phyloP scores from a whole-genome alignment of 2,113 vertebrate genomes.

The Spilogale gracilis region DNA sequence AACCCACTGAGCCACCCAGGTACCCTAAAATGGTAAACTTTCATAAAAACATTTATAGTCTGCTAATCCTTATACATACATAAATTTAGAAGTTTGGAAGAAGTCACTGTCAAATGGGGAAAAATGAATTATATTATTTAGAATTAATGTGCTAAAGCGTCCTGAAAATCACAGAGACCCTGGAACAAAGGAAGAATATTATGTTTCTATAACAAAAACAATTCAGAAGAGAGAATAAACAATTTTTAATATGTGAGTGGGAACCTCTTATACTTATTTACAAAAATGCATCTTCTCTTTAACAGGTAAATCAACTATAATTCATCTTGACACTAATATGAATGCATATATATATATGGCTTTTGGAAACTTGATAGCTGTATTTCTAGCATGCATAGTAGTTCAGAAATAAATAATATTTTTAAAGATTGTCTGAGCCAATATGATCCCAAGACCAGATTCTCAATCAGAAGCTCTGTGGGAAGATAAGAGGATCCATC shows the following conservation, averaged over 20 bases:
- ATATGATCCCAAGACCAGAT: neutral
- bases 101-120: neutral
- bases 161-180: neutral
- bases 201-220: neutral
- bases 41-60: neutral
- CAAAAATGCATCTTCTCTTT: neutral
- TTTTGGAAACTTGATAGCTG: neutral
- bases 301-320: neutral
- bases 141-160: neutral
- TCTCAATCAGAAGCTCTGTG: neutral
- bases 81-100: neutral
- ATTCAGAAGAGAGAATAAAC: neutral
- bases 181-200: neutral
- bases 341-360: neutral
- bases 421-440: neutral
- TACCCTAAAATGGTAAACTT: neutral
- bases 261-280: neutral
- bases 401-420: neutral
- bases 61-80: neutral
- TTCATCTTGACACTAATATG: neutral
- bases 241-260: slow-evolving; percentile 7
- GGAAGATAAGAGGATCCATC: neutral
- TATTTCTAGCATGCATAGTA: neutral
- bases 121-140: neutral
- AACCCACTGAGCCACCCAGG: too few species aligned